Conservation (phyloP, 2,113 vertebrate species). For the Verasper variegatus region DNA sequence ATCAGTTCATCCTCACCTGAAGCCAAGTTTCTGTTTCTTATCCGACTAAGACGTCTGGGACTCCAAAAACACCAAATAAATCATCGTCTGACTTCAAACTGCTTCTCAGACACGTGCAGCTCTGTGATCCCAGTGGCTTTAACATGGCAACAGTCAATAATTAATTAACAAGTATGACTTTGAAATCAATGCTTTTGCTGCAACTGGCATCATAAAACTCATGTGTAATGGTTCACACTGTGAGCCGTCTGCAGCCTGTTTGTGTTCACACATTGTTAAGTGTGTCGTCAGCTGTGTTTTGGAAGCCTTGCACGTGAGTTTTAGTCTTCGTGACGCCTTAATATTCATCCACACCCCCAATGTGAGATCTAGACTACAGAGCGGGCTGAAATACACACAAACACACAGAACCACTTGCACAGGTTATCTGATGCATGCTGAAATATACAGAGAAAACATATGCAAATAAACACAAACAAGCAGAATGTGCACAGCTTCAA, state of each 20-base stretch:
- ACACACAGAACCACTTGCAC: neutral
- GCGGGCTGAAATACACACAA: neutral
- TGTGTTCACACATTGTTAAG: neutral
- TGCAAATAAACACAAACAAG: neutral
- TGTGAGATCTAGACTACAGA: neutral
- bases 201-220: neutral
- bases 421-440: neutral
- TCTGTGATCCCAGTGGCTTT: slow-evolving; percentile 5
- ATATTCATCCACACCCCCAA: neutral
- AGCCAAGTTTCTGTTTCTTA: slow-evolving; percentile 5
- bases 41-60: neutral
- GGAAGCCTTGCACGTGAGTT: neutral
- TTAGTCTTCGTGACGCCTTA: neutral
- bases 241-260: neutral
- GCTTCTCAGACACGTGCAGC: slow-evolving; percentile 18
- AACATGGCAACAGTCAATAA: slow-evolving; percentile 48
- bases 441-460: neutral
- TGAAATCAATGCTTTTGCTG: slow-evolving; percentile 32
- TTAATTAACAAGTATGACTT: slow-evolving; percentile 30
- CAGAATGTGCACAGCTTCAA: neutral
- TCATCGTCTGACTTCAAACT: neutral
- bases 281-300: slow-evolving; percentile 10
- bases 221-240: neutral
- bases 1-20: neutral
- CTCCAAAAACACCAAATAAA: neutral